Evolutionary conservation across 2,113 vertebrate species (phyloP).

Genomic region (Abramis brama): DNA sequence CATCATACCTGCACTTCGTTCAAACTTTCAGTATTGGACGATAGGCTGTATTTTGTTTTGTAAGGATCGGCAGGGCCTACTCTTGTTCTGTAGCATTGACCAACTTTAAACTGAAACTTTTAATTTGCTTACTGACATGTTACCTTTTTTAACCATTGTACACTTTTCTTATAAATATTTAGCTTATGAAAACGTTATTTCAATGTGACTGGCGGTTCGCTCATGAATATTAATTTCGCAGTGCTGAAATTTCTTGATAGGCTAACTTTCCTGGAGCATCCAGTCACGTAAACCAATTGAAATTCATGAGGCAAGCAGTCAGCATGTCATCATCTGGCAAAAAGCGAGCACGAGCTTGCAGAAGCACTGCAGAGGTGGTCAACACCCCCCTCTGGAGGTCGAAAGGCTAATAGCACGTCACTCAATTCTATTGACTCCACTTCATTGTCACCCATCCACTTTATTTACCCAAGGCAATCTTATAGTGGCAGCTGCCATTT

Average conservation of each 20-base stretch:
- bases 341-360: background rate
- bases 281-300: background rate
- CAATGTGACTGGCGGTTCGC: background rate
- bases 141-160: background rate
- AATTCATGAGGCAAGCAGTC: background rate
- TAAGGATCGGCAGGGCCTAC: background rate
- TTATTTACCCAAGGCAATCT: background rate
- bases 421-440: background rate
- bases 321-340: background rate
- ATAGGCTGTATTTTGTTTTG: background rate
- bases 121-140: background rate
- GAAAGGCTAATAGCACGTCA: background rate
- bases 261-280: background rate
- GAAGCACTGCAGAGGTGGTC: background rate
- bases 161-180: background rate
- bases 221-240: background rate
- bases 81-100: background rate
- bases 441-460: background rate
- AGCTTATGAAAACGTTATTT: too few relatives aligned
- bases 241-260: background rate
- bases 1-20: too few relatives aligned
- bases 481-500: background rate
- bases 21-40: background rate
- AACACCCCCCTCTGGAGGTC: constrained; percentile 49
- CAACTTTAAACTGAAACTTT: background rate